These are phyloP conservation scores for Galerucella nymphaeae DNA, from an alignment of 2,888 invertebrate genomes.

Conservation along the genomic window DNA sequence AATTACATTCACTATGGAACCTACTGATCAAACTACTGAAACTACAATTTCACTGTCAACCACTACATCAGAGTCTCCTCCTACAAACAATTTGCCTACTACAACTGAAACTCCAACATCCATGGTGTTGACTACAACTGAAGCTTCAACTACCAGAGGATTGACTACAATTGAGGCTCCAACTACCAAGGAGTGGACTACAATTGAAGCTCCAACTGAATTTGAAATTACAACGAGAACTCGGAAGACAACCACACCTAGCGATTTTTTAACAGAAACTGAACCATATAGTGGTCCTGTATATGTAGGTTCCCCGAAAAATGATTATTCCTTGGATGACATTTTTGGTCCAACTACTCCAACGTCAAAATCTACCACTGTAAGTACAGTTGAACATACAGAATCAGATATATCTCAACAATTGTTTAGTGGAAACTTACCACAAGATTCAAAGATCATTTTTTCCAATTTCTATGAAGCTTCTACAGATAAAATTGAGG, in stretches of 20 bases:
- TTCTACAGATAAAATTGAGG: slow-evolving; percentile 43
- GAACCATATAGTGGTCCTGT: slow-evolving; percentile 40
- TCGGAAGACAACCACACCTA: slow-evolving; percentile 39
- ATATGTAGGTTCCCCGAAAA: slow-evolving; percentile 38
- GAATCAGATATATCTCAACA: slow-evolving; percentile 51
- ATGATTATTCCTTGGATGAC: slow-evolving; percentile 53
- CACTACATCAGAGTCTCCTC: background rate
- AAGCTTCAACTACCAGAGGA: background rate
- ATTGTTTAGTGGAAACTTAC: slow-evolving; percentile 47
- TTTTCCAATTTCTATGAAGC: slow-evolving; percentile 58
- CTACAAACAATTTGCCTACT: background rate
- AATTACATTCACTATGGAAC: background rate
- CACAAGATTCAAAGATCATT: slow-evolving; percentile 53
- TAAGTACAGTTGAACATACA: slow-evolving; percentile 40
- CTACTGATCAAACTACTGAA: slow-evolving; percentile 12
- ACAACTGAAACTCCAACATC: background rate
- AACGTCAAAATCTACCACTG: slow-evolving; percentile 39
- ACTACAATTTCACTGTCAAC: background rate
- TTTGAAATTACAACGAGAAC: slow-evolving; percentile 25
- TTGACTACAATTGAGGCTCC: background rate
- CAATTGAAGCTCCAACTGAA: slow-evolving; percentile 26
- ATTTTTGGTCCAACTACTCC: slow-evolving; percentile 52
- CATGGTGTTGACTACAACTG: background rate
- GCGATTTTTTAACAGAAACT: slow-evolving; percentile 45
- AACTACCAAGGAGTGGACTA: background rate